Conservation (phyloP, 2,113 vertebrate genomes). For the Lipotes vexillifer region DNA sequence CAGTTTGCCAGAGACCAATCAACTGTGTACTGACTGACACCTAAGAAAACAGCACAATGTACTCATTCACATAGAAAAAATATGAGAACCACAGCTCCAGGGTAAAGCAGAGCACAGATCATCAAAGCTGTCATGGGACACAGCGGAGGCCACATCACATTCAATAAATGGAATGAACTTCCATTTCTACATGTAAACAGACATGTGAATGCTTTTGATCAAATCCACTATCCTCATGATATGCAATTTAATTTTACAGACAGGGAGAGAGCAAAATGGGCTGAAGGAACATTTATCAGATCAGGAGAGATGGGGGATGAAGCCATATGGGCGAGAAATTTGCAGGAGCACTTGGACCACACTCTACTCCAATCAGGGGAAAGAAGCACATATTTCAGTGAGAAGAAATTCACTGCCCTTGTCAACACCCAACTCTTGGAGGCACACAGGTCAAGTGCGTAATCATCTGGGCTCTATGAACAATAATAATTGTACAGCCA, state of each 20-base stretch:
- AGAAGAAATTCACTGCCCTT: neutral
- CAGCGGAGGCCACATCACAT: neutral
- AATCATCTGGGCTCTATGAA: neutral
- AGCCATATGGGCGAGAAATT: neutral
- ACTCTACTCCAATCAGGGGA: neutral
- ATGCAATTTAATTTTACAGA: neutral
- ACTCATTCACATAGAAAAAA: constrained; percentile 59
- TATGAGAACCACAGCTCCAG: constrained; percentile 2
- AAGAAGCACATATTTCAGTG: neutral
- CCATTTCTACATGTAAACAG: neutral
- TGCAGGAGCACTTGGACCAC: neutral
- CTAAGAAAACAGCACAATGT: constrained; percentile 53
- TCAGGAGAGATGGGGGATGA: neutral
- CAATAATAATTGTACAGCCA: no score
- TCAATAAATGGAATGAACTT: neutral
- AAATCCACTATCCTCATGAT: neutral
- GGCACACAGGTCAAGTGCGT: neutral
- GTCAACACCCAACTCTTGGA: neutral
- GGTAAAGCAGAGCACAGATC: neutral
- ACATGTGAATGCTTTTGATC: neutral
- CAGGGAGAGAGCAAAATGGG: neutral
- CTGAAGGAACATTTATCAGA: neutral
- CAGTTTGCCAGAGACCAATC: constrained; percentile 1
- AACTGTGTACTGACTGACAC: constrained; percentile 17
- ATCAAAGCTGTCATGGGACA: neutral